Evolutionary conservation across 2,113 vertebrate species (phyloP).

Genomic region (Andinoacara biseriatus): DNA sequence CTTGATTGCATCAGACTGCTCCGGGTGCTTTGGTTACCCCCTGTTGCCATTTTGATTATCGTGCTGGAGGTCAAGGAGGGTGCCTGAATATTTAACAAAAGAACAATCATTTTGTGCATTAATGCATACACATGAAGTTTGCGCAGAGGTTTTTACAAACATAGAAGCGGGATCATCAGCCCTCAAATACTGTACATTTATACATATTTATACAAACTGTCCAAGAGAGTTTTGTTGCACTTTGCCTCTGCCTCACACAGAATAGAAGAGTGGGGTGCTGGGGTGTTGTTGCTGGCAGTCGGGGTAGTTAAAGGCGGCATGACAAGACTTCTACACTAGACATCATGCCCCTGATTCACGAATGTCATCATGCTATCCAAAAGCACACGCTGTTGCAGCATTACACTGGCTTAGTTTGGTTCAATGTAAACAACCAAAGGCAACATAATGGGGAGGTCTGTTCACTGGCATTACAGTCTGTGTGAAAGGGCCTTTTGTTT

Average conservation of each 20-base stretch:
- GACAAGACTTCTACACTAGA: slow-evolving; percentile 1
- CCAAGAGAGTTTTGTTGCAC: not conserved
- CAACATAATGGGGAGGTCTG: not conserved
- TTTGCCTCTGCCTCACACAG: not conserved
- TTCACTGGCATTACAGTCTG: not conserved
- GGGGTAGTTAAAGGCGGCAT: not conserved
- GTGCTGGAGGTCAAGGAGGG: not conserved
- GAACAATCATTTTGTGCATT: not conserved
- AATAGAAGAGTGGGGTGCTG: not conserved
- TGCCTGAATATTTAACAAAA: slow-evolving; percentile 24
- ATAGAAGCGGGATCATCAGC: slow-evolving; percentile 15
- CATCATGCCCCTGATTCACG: not conserved
- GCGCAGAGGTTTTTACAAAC: not conserved
- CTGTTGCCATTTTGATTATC: slow-evolving; percentile 12
- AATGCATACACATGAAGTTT: not conserved
- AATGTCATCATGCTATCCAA: not conserved
- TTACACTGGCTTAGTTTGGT: not conserved
- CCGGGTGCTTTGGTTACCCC: not conserved
- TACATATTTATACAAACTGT: slow-evolving; percentile 2
- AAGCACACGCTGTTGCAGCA: not conserved
- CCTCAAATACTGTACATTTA: slow-evolving; percentile 1
- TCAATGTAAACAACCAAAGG: not conserved
- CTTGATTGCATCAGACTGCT: not conserved
- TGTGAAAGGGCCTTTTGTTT: not conserved
- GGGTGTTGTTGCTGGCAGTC: not conserved